Percentiles rank a stretch among this genome's conserved stretches.
phyloP scores from a whole-genome alignment of 1,140 invertebrate genomes.

The Scaptomyza pallida region DNA sequence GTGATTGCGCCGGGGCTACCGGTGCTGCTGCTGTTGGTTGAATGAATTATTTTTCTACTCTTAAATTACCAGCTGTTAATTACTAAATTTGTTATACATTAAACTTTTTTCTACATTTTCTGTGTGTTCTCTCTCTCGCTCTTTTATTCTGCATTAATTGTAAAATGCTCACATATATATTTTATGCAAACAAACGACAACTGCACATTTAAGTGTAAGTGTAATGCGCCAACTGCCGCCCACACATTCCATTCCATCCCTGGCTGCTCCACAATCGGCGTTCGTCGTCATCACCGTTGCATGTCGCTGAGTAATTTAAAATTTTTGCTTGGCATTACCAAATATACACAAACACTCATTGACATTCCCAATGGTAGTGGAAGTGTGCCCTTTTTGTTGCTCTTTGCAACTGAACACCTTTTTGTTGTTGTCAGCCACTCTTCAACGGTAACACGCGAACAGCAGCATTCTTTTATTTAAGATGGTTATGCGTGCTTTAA shows the following conservation, averaged over 20 bases:
- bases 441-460: constrained; percentile 31
- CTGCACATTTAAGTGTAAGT: constrained; percentile 11
- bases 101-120: constrained; percentile 13
- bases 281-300: constrained; percentile 41
- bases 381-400: constrained; percentile 48
- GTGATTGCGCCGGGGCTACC: constrained; percentile 31
- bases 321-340: constrained; percentile 19
- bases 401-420: constrained; percentile 20
- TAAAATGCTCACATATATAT: constrained; percentile 18
- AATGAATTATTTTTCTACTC: constrained; percentile 33
- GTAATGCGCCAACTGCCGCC: constrained; percentile 16
- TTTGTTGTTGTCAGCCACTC: constrained; percentile 26
- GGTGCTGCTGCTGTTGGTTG: constrained; percentile 21
- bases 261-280: constrained; percentile 5
- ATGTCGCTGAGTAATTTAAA: constrained; percentile 59
- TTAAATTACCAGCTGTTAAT: constrained; percentile 32
- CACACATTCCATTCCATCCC: constrained; percentile 10
- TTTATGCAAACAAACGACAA: constrained; percentile 29
- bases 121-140: background rate
- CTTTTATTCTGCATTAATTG: constrained; percentile 1
- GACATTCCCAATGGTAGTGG: constrained; percentile 23
- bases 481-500: constrained; percentile 51
- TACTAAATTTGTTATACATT: constrained; percentile 42
- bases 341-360: constrained; percentile 8
- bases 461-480: constrained; percentile 31